Evolutionary conservation across 1,140 invertebrate species (phyloP).

Genomic region (Zaprionus inermis): DNA sequence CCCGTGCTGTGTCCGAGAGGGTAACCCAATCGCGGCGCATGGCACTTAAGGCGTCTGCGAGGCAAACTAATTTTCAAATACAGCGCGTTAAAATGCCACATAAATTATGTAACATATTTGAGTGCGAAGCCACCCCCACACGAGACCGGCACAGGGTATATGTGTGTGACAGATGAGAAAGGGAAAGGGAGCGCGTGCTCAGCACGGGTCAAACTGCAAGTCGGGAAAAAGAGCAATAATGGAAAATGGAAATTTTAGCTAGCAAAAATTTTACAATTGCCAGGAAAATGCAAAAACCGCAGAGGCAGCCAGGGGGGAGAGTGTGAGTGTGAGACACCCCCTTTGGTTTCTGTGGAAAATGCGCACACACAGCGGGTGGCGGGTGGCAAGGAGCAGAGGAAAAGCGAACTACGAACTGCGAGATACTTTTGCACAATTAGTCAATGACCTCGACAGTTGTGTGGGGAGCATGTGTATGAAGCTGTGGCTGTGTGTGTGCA

Average conservation of each 20-base stretch:
- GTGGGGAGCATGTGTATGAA: conserved; percentile 20
- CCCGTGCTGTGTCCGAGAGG: conserved; percentile 1
- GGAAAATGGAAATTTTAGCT: conserved; percentile 30
- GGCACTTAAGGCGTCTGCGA: conserved; percentile 42
- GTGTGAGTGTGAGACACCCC: background rate
- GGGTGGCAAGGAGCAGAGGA: background rate
- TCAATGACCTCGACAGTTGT: conserved; percentile 75
- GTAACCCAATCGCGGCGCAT: conserved; percentile 38
- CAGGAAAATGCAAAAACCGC: conserved; percentile 64
- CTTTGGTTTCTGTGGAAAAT: conserved; percentile 13
- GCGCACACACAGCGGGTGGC: conserved; percentile 12
- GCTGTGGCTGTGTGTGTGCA: conserved; percentile 18
- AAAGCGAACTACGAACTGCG: conserved; percentile 7
- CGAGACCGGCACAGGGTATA: background rate
- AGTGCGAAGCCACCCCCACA: conserved; percentile 37
- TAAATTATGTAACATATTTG: conserved; percentile 65
- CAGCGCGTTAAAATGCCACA: conserved; percentile 75
- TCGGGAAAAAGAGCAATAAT: conserved; percentile 51
- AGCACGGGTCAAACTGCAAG: conserved; percentile 27
- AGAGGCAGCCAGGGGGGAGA: conserved; percentile 2
- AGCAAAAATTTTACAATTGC: conserved; percentile 59
- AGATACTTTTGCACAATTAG: conserved; percentile 74
- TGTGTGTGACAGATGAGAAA: background rate
- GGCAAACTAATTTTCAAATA: conserved; percentile 62
- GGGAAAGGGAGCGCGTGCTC: conserved; percentile 44